phyloP scores from a whole-genome alignment of 2,797 vertebrate genomes.

The Atherinosoma microstoma region DNA sequence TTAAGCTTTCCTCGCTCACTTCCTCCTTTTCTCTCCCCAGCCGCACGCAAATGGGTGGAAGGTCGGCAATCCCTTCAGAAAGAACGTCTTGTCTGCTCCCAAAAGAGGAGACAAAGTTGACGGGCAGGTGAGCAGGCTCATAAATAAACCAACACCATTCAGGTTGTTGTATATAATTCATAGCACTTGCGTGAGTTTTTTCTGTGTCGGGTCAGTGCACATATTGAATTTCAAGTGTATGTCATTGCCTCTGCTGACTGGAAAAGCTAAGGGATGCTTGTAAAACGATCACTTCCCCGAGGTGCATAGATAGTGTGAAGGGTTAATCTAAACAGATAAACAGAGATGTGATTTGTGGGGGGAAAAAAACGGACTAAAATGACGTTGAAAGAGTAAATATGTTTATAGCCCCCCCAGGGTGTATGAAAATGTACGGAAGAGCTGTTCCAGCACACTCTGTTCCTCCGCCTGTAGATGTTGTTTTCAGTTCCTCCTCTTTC shows the following conservation, averaged over 20 bases:
- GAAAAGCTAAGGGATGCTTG: constrained; percentile 15
- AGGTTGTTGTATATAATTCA: background rate
- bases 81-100: constrained; percentile 41
- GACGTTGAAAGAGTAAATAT: background rate
- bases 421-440: constrained; percentile 22
- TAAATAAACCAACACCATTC: background rate
- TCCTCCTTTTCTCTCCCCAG: constrained; percentile 60
- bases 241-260: background rate
- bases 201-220: too few relatives aligned
- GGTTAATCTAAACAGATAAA: constrained; percentile 29
- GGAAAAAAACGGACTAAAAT: constrained; percentile 6
- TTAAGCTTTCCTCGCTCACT: constrained; percentile 25
- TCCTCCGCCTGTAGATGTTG: constrained; percentile 44
- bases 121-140: constrained; percentile 62
- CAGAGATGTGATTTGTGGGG: background rate
- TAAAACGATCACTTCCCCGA: constrained; percentile 30
- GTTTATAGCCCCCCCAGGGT: constrained; percentile 36
- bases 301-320: constrained; percentile 1
- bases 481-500: constrained; percentile 56
- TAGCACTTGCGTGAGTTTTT: background rate
- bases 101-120: constrained; percentile 51
- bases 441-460: constrained; percentile 54
- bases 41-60: constrained; percentile 69
- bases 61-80: constrained; percentile 69
- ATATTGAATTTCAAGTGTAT: background rate